Conservation (phyloP, 2,797 vertebrate species). For the Galago senegalensis region DNA sequence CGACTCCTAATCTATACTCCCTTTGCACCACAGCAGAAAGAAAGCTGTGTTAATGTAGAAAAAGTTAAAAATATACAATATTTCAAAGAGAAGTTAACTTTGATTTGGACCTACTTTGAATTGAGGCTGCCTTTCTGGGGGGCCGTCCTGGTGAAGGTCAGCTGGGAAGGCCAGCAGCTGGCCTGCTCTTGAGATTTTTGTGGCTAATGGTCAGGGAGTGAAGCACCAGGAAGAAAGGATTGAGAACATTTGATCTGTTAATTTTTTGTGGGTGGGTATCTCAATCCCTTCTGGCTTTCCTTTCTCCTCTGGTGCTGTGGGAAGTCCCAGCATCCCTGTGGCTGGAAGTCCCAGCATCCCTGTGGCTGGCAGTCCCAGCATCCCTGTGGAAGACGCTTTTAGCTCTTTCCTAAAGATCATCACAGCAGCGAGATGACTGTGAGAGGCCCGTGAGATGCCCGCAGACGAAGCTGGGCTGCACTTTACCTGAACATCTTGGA, state of each 20-base stretch:
- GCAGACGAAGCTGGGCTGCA: background rate
- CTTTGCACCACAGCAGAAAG: background rate
- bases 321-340: background rate
- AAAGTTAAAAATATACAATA: background rate
- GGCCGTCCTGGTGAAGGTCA: background rate
- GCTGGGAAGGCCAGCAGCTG: background rate
- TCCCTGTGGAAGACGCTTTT: background rate
- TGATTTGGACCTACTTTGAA: background rate
- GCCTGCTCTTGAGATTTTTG: background rate
- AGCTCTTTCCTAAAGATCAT: background rate
- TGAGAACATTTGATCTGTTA: constrained; percentile 18
- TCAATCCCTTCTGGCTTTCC: background rate
- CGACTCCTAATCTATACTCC: background rate
- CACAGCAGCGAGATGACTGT: background rate
- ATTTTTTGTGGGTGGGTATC: background rate
- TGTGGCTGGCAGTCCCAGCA: background rate
- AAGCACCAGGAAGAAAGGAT: rapidly evolving
- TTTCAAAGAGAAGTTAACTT: background rate
- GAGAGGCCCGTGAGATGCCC: constrained; percentile 6
- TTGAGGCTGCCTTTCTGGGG: background rate
- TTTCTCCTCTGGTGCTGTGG: background rate
- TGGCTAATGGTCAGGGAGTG: background rate
- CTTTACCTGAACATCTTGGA: constrained; percentile 65
- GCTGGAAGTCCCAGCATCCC: background rate
- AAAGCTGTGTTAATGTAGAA: background rate